These are phyloP conservation scores for Lysandra coridon DNA, from an alignment of 2,888 invertebrate species.

Conservation along the genomic window DNA sequence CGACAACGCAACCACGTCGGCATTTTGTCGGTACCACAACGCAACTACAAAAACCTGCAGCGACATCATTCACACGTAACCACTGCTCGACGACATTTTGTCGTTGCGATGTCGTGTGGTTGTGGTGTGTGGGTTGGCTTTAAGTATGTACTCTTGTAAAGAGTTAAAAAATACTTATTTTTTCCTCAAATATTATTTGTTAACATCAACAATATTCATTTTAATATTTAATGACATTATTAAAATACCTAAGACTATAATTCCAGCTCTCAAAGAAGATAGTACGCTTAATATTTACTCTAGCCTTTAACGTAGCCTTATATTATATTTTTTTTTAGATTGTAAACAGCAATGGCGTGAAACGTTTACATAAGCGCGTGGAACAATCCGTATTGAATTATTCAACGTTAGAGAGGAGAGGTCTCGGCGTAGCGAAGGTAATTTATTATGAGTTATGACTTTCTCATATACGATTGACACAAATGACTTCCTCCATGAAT, in stretches of 20 bases:
- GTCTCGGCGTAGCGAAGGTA: conserved; percentile 94
- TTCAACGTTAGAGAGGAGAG: conserved; percentile 92
- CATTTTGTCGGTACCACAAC: too few relatives aligned
- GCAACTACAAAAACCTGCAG: too few relatives aligned
- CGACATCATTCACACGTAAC: too few relatives aligned
- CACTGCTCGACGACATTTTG: too few relatives aligned
- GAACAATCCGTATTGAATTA: conserved; percentile 92
- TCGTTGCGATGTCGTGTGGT: too few relatives aligned
- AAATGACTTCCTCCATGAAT: neutral
- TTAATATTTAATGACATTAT: too few relatives aligned
- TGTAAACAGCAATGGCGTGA: conserved; percentile 89
- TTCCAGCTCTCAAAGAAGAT: neutral
- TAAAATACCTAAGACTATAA: too few relatives aligned
- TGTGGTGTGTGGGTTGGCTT: too few relatives aligned
- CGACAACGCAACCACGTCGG: too few relatives aligned
- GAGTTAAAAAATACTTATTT: neutral
- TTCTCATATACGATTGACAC: neutral
- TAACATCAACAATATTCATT: too few relatives aligned
- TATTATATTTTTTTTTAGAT: conserved; percentile 57
- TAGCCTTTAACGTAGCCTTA: neutral
- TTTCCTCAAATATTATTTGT: too few relatives aligned
- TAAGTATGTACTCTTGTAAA: neutral
- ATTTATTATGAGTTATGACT: neutral
- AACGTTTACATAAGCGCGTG: conserved; percentile 93
- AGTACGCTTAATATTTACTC: neutral